Evolutionary conservation across 1,140 invertebrate species (phyloP).

Genomic region (Delia radicum): DNA sequence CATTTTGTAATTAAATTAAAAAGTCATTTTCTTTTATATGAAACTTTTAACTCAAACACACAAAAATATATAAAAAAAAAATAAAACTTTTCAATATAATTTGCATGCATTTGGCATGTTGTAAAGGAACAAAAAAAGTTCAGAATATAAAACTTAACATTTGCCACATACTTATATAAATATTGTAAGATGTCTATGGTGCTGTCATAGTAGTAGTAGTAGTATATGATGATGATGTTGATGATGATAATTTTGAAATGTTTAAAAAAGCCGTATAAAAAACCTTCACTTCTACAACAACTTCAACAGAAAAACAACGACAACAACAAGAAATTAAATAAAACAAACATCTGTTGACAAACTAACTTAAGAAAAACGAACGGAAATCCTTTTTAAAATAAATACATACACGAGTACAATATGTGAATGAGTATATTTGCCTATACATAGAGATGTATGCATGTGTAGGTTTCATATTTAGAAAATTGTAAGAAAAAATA

Average conservation of each 20-base stretch:
- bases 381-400: conserved; percentile 17
- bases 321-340: conserved; percentile 4
- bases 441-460: neutral
- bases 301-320: neutral
- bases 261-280: neutral
- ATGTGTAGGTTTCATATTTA: neutral
- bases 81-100: conserved; percentile 21
- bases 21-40: conserved; percentile 19
- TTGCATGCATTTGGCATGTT: conserved; percentile 11
- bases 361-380: neutral
- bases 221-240: conserved; percentile 5
- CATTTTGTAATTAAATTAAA: conserved; percentile 24
- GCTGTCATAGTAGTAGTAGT: neutral
- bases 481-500: neutral
- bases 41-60: conserved; percentile 7
- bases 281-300: neutral
- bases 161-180: neutral
- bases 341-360: conserved; percentile 24
- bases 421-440: neutral
- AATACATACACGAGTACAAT: neutral
- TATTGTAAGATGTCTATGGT: neutral
- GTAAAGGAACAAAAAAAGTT: neutral
- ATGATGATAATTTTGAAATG: no score
- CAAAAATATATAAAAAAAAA: neutral
- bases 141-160: neutral